Evolutionary conservation across 37 sponge, comb jelly and placozoan genomes (phyloP), one percentile per base, ranked within the genome.

Genomic region (Oscarella lobularis): DNA sequence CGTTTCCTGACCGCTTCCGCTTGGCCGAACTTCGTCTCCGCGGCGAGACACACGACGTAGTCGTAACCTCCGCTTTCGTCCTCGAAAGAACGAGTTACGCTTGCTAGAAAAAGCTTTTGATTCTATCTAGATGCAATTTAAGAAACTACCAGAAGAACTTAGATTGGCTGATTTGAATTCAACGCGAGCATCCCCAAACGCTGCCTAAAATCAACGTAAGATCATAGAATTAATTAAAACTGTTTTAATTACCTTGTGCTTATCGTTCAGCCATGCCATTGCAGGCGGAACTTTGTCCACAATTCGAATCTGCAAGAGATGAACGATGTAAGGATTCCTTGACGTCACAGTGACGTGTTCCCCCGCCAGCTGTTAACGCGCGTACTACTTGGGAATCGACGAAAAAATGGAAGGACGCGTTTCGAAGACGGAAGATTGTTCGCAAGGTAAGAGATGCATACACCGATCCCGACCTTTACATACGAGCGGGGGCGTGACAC

Each of bases 241-340:
- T n/a, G n/a, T n/a, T n/a, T n/a, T n/a, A n/a, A n/a, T n/a, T 39
- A 91, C 92, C 83, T 89, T 89, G 76, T 96, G 92, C 14, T 83
- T 75, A 0, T 79, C 90, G 67, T 86, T 98, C 41, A 98, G 83
- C 92, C 92, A 94, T 0, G 85, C 95, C 33, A 88, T 88, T 1
- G 80, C 79, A 30, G 99, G 95, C 1, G 92, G 89, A 3, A 91
- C 85, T 74, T 98, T 95, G 80, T 95, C 96, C 33, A 81, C 89
- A 29, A 95, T 84, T 40, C 93, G 33, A 14, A 92, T 67, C 74
- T 83, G 66, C 2, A 79, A 32, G 32, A 39, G 67, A 3, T 38
- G 2, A 78, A 70, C 27, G 14, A n/a, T 20, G 27, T 29, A 70
- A 70, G 27, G n/a, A n/a, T n/a, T n/a, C n/a, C n/a, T n/a, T n/a